A percentile compares a stretch with the other conserved stretches of the same genome.
Evolutionary conservation across 2,797 vertebrate species (phyloP).

Genomic region (Nannoperca obscura): DNA sequence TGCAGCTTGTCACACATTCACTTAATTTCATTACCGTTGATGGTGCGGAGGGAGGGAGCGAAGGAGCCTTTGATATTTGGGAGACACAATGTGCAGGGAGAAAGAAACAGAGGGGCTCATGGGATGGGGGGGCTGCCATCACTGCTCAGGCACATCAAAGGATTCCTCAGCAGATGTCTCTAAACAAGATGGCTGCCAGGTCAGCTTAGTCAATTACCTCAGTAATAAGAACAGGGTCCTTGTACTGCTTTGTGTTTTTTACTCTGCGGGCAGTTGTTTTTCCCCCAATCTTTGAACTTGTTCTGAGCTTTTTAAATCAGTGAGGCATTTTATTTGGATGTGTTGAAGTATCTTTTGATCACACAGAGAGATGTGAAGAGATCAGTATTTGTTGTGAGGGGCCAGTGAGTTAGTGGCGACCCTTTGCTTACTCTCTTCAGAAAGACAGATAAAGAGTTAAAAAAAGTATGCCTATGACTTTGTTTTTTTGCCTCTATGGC

Average conservation of each 20-base stretch:
- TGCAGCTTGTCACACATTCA: conserved; percentile 58
- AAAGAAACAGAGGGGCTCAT: conserved; percentile 60
- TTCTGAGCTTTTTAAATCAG: conserved; percentile 34
- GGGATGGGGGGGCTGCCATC: conserved; percentile 55
- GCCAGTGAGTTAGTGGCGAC: conserved; percentile 30
- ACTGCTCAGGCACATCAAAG: conserved; percentile 69
- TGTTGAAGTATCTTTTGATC: conserved; percentile 38
- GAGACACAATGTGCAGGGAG: conserved; percentile 50
- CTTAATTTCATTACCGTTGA: conserved; percentile 60
- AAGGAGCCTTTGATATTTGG: conserved; percentile 70
- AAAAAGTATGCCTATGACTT: conserved; percentile 52
- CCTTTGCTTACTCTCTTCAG: conserved; percentile 13
- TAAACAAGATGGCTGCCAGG: conserved; percentile 78
- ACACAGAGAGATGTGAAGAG: conserved; percentile 1
- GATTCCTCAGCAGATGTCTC: conserved; percentile 76
- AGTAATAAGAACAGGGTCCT: conserved; percentile 43
- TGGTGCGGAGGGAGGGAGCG: conserved; percentile 33
- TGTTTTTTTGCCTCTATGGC: conserved; percentile 63
- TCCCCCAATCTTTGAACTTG: conserved; percentile 25
- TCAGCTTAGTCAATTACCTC: conserved; percentile 66
- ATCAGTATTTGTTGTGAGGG: conserved; percentile 21
- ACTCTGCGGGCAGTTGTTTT: neutral
- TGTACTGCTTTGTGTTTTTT: conserved; percentile 7
- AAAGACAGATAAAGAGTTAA: conserved; percentile 10
- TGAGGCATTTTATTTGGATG: conserved; percentile 30